Conservation (phyloP, 2,797 vertebrate genomes). For the Capromys pilorides region DNA sequence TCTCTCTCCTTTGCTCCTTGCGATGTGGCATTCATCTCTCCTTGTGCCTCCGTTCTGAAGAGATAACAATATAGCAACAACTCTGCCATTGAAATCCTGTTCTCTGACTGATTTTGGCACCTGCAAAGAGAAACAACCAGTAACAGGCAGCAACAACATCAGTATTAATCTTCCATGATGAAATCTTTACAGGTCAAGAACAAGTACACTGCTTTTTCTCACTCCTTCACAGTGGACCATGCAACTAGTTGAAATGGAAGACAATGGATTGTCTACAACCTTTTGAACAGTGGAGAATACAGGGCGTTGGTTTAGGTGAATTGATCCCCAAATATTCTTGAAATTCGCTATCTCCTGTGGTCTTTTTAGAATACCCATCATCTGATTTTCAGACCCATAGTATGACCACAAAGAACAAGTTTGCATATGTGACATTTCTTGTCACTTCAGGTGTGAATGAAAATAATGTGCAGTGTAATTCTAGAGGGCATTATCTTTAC, state of each 20-base stretch:
- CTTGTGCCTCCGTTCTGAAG: constrained; percentile 84
- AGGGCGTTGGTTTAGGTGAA: constrained; percentile 81
- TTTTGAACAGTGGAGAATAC: constrained; percentile 81
- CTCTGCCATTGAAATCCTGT: constrained; percentile 81
- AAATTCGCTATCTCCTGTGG: constrained; percentile 61
- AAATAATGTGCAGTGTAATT: constrained; percentile 25
- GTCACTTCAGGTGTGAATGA: constrained; percentile 68
- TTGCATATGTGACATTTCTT: constrained; percentile 62
- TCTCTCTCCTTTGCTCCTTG: constrained; percentile 83
- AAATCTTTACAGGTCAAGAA: constrained; percentile 82
- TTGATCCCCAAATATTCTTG: constrained; percentile 73
- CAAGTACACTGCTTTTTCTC: constrained; percentile 80
- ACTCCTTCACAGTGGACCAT: constrained; percentile 77
- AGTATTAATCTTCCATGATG: constrained; percentile 83
- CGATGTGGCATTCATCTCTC: constrained; percentile 83
- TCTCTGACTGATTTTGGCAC: constrained; percentile 81
- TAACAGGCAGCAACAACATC: constrained; percentile 81
- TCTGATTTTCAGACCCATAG: constrained; percentile 56
- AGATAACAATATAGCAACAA: constrained; percentile 82
- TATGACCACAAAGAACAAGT: constrained; percentile 60
- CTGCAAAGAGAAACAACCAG: constrained; percentile 82
- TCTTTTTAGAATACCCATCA: constrained; percentile 70
- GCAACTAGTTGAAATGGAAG: constrained; percentile 82
- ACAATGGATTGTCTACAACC: constrained; percentile 79
- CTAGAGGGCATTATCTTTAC: constrained; percentile 44